These are phyloP conservation scores for Psilanteris sp. DNA, from an alignment of 1,140 invertebrate genomes.

Conservation along the genomic window DNA sequence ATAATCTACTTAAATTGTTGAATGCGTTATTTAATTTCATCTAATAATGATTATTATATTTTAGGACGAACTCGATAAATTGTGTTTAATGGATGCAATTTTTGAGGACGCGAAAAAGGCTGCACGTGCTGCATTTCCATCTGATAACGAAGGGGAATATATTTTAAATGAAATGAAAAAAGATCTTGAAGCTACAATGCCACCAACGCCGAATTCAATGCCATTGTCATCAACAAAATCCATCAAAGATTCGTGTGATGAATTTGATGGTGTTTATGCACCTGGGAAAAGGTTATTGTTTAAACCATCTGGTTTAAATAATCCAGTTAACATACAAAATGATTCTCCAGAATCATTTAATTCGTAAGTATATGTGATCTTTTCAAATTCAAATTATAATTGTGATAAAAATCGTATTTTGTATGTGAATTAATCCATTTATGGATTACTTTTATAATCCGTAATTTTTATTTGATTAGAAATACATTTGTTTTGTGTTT, in stretches of 20 bases:
- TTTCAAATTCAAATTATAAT: too few relatives aligned
- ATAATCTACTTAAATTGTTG: too few relatives aligned
- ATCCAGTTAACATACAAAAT: constrained; percentile 55
- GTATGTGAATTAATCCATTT: too few relatives aligned
- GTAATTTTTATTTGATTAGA: not conserved
- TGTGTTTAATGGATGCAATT: constrained; percentile 76
- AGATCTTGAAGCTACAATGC: constrained; percentile 67
- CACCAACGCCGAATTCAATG: constrained; percentile 73
- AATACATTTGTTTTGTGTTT: too few relatives aligned
- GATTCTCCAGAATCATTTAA: constrained; percentile 73
- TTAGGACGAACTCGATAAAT: constrained; percentile 76
- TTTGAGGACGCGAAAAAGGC: constrained; percentile 59
- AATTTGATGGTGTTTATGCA: constrained; percentile 63
- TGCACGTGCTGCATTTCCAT: constrained; percentile 32
- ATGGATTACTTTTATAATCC: too few relatives aligned
- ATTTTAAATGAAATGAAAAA: constrained; percentile 22
- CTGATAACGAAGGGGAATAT: constrained; percentile 24
- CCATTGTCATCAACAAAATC: constrained; percentile 68
- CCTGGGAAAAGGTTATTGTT: constrained; percentile 1
- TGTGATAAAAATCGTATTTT: too few relatives aligned
- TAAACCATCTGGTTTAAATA: constrained; percentile 48
- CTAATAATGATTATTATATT: too few relatives aligned
- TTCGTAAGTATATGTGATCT: constrained; percentile 73
- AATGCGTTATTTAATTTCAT: too few relatives aligned
- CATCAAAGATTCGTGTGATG: constrained; percentile 68